Evolutionary conservation across 2,113 vertebrate genomes (phyloP), one percentile per base, ranked within the genome.

Genomic region (Anser brachyrhynchus): DNA sequence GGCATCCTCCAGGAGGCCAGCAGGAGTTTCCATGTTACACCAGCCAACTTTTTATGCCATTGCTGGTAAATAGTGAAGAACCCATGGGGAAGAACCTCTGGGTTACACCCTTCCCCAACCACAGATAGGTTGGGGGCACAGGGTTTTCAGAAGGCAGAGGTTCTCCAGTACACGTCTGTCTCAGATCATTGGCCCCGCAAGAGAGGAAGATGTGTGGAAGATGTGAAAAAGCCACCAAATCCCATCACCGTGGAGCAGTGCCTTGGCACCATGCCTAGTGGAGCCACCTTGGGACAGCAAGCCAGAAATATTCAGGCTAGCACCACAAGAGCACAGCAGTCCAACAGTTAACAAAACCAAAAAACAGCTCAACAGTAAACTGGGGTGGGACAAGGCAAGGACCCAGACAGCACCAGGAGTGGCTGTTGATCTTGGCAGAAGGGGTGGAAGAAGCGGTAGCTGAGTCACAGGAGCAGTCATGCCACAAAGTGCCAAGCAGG

Each of bases 61-160:
- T 61, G 39, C 39, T 0, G 1, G 65, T 51, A 55, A 93, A 35
- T 1, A 0, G 44, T 4, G 19, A 29, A 39, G 31, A 62, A 35
- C 44, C 41, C 41, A 21, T 14, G 69, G 37, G 55, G 49, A 54
- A 66, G 33, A 74, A 57, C 28, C 17, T 59, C 22, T 81, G 9
- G 5, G n/a, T n/a, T n/a, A 65, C 16, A 73, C 35, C 44, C 59
- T 73, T 9, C 25, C 37, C n/a, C 59, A 67, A 9, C 15, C 26
- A 61, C 44, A 72, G 71, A 52, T 31, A n/a, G 1, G 23, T 1
- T 55, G 58, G 16, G 44, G 35, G 28, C 33, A 41, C 59, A 37
- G 8, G 2, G 18, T 5, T 75, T 71, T 82, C 59, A 29, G 46
- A 49, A 57, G 21, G 18, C 12, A 22, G 6, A 31, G 22, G 0